phyloP scores from a whole-genome alignment of 2,888 invertebrate species.

The Camptogramma bilineatum region DNA sequence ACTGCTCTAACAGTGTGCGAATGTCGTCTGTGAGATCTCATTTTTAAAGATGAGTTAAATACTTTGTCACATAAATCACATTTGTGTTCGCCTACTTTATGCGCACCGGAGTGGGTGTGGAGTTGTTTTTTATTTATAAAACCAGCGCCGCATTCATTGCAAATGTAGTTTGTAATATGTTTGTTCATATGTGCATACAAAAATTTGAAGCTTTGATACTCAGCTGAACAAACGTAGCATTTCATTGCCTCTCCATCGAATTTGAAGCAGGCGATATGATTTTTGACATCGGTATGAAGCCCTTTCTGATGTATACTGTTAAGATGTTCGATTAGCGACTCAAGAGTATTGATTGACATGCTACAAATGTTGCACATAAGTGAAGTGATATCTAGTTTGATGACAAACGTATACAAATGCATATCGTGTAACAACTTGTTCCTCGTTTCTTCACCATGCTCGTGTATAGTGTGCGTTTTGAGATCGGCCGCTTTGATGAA shows the following conservation, averaged over 20 bases:
- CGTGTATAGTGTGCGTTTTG: constrained; percentile 56
- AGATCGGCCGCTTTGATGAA: constrained; percentile 56
- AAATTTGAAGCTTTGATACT: constrained; percentile 56
- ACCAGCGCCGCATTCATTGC: constrained; percentile 54
- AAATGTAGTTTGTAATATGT: constrained; percentile 62
- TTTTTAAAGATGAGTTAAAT: constrained; percentile 21
- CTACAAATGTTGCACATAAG: constrained; percentile 62
- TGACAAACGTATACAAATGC: constrained; percentile 42
- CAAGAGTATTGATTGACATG: constrained; percentile 42
- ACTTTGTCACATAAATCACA: constrained; percentile 32
- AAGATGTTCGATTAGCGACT: constrained; percentile 54
- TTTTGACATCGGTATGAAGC: constrained; percentile 51
- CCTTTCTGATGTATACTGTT: constrained; percentile 49
- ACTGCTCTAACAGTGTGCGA: constrained; percentile 25
- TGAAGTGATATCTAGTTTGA: constrained; percentile 66
- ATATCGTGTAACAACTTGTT: constrained; percentile 33
- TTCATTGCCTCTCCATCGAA: constrained; percentile 44
- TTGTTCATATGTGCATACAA: constrained; percentile 62
- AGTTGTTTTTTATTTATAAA: constrained; percentile 47
- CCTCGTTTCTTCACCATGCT: constrained; percentile 34
- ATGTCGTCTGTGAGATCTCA: constrained; percentile 23
- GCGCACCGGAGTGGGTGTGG: constrained; percentile 53
- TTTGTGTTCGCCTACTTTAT: constrained; percentile 51
- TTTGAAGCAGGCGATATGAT: constrained; percentile 59
- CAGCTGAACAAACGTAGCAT: constrained; percentile 14